These are phyloP conservation scores for Melipona quadrifasciata DNA, from an alignment of 1,140 invertebrate genomes.

Conservation along the genomic window DNA sequence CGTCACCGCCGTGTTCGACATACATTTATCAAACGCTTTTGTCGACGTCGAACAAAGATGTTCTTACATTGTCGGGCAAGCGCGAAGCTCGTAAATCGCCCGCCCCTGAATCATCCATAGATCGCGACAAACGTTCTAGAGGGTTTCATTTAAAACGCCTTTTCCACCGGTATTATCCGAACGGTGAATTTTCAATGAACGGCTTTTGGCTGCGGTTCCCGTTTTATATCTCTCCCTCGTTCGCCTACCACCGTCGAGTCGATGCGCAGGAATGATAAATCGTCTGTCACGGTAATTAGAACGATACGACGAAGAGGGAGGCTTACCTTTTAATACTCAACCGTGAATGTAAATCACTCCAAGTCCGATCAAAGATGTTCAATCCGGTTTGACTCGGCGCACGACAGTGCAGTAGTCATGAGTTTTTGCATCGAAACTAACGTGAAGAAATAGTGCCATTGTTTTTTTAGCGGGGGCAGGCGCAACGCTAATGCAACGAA, in stretches of 20 bases:
- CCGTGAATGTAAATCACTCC: no score
- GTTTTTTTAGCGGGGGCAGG: no score
- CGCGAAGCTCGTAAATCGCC: constrained; percentile 40
- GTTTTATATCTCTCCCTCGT: neutral
- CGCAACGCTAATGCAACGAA: no score
- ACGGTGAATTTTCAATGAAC: constrained; percentile 13
- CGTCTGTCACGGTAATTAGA: neutral
- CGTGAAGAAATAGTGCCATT: no score
- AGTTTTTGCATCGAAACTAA: no score
- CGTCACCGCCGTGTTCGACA: constrained; percentile 1
- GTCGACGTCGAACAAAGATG: constrained; percentile 38
- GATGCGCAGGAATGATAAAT: neutral
- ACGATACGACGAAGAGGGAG: no score
- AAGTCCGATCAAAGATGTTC: no score
- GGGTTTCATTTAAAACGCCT: constrained; percentile 15
- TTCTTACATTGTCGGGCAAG: constrained; percentile 28
- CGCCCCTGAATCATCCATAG: neutral
- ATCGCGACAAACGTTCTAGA: neutral
- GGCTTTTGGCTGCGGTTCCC: neutral
- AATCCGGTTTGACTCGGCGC: no score
- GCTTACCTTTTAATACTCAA: no score
- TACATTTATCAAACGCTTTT: constrained; percentile 40
- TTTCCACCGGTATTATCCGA: neutral
- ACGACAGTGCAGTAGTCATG: no score
- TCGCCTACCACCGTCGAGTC: neutral